phyloP scores from a whole-genome alignment of 1,140 invertebrate species.

The Trichonephila clavata region DNA sequence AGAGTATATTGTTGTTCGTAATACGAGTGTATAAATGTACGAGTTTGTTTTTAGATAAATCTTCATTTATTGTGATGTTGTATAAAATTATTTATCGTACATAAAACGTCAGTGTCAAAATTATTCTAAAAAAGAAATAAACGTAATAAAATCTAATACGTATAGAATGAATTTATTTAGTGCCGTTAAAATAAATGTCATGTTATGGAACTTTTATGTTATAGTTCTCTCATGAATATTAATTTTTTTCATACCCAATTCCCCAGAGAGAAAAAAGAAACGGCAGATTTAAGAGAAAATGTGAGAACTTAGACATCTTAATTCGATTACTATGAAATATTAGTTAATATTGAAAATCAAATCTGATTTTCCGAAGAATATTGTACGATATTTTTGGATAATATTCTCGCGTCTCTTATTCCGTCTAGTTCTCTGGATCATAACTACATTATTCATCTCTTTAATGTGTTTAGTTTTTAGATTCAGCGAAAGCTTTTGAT shows the following conservation, averaged over 20 bases:
- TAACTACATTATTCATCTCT: not conserved
- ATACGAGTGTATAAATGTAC: too few relatives aligned
- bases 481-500: not conserved
- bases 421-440: not conserved
- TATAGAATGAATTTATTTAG: not conserved
- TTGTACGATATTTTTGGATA: not conserved
- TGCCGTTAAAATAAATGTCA: not conserved
- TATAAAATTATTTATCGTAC: too few relatives aligned
- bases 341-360: not conserved
- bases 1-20: too few relatives aligned
- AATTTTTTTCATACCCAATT: not conserved
- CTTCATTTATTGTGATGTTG: too few relatives aligned
- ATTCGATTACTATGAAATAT: not conserved
- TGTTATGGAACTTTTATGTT: not conserved
- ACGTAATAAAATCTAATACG: not conserved
- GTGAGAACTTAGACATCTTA: not conserved
- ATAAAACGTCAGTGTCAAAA: not conserved
- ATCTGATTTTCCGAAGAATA: not conserved
- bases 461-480: not conserved
- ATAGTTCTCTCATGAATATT: not conserved
- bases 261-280: not conserved
- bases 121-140: not conserved
- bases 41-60: too few relatives aligned
- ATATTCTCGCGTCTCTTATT: not conserved
- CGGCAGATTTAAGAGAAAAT: not conserved